phyloP scores from a whole-genome alignment of 2,797 vertebrate genomes.

The Poecilia wingei region DNA sequence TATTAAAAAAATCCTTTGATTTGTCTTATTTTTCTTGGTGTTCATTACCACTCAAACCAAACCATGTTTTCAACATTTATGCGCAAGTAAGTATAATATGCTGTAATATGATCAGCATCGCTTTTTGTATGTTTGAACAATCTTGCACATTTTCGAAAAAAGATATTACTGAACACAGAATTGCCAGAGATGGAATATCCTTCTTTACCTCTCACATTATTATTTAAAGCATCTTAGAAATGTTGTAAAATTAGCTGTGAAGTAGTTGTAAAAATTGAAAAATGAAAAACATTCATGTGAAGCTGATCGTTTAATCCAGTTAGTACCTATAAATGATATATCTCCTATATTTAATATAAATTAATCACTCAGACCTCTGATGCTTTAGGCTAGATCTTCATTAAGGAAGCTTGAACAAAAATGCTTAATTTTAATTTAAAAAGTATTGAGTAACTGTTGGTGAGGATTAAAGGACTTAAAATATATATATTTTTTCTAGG shows the following conservation, averaged over 20 bases:
- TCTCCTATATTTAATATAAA: background rate
- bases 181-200: background rate
- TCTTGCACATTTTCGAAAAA: background rate
- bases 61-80: background rate
- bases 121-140: background rate
- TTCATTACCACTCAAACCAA: background rate
- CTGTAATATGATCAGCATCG: background rate
- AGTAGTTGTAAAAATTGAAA: background rate
- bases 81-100: background rate
- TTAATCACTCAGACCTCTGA: background rate
- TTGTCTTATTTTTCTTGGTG: background rate
- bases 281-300: background rate
- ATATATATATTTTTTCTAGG: too few species aligned
- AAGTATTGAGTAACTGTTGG: background rate
- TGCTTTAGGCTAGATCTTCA: background rate
- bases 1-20: background rate
- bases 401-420: background rate
- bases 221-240: background rate
- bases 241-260: background rate
- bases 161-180: background rate
- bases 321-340: background rate
- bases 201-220: background rate
- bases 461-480: too few species aligned
- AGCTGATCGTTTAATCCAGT: background rate
- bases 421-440: background rate